These are phyloP conservation scores for Dinocampus coccinellae DNA, from an alignment of 2,888 invertebrate genomes.

Conservation along the genomic window DNA sequence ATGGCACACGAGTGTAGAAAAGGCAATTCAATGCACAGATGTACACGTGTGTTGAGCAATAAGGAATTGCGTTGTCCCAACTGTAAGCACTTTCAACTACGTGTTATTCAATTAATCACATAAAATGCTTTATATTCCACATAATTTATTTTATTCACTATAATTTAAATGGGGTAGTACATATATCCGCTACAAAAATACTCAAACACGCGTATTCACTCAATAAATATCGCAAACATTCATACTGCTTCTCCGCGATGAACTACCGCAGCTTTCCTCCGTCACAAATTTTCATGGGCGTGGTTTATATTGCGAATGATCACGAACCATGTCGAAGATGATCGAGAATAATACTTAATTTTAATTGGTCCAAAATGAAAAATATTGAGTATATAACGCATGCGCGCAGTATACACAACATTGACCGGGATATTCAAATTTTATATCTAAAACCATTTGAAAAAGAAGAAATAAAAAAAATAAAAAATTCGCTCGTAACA, in stretches of 20 bases:
- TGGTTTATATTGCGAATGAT: neutral
- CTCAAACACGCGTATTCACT: neutral
- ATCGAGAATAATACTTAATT: neutral
- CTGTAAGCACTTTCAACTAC: neutral
- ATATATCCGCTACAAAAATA: neutral
- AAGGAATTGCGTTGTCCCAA: neutral
- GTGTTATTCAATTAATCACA: neutral
- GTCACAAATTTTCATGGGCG: neutral
- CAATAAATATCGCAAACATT: neutral
- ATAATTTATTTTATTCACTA: neutral
- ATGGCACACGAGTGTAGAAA: neutral
- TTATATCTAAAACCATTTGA: too few relatives aligned
- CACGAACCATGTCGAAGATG: neutral
- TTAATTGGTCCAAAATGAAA: neutral
- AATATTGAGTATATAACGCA: neutral
- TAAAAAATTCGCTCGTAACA: too few relatives aligned
- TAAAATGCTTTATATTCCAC: neutral
- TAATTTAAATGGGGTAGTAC: neutral
- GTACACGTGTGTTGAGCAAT: neutral
- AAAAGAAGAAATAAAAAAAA: too few relatives aligned
- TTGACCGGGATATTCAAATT: neutral
- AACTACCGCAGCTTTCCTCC: slow-evolving; percentile 2
- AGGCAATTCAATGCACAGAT: neutral
- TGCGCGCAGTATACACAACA: too few relatives aligned
- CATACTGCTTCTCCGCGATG: slow-evolving; percentile 1